Conservation (phyloP, 2,113 vertebrate species). For the Pandion haliaetus region DNA sequence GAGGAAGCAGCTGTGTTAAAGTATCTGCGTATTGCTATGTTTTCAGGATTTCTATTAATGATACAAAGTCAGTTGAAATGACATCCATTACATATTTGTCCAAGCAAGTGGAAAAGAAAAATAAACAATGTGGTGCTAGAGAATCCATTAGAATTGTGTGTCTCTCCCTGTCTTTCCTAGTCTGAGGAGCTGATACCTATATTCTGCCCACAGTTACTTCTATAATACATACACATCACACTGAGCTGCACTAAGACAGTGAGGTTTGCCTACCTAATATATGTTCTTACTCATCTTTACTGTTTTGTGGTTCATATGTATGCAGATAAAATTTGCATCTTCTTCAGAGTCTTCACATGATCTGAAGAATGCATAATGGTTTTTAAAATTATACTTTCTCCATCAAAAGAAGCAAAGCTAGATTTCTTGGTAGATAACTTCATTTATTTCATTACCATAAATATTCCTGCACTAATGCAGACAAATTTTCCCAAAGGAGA, state of each 20-base stretch:
- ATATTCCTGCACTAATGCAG: not conserved
- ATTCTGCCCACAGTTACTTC: not conserved
- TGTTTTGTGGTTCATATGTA: not conserved
- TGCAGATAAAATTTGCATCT: not conserved
- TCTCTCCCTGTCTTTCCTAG: not conserved
- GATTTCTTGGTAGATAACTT: not conserved
- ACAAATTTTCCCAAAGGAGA: not conserved
- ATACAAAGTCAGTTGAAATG: slow-evolving; percentile 18
- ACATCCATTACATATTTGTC: not conserved
- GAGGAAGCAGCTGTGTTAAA: slow-evolving; percentile 56
- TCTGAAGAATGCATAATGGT: not conserved
- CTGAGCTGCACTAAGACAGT: not conserved
- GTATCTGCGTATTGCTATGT: slow-evolving; percentile 1
- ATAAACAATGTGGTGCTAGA: not conserved
- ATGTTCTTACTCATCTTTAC: not conserved
- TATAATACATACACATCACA: not conserved
- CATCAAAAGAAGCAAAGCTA: not conserved
- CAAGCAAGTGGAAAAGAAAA: slow-evolving; percentile 39
- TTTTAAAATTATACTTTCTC: not conserved
- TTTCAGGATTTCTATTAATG: slow-evolving; percentile 43
- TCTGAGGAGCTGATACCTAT: not conserved
- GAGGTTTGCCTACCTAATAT: not conserved
- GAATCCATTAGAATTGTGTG: not conserved
- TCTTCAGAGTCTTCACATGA: not conserved
- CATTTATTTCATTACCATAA: not conserved